Percentiles rank a stretch among this genome's conserved stretches.
These are phyloP conservation scores for Otocyon megalotis DNA, from an alignment of 2,113 vertebrate genomes.

Conservation along the genomic window DNA sequence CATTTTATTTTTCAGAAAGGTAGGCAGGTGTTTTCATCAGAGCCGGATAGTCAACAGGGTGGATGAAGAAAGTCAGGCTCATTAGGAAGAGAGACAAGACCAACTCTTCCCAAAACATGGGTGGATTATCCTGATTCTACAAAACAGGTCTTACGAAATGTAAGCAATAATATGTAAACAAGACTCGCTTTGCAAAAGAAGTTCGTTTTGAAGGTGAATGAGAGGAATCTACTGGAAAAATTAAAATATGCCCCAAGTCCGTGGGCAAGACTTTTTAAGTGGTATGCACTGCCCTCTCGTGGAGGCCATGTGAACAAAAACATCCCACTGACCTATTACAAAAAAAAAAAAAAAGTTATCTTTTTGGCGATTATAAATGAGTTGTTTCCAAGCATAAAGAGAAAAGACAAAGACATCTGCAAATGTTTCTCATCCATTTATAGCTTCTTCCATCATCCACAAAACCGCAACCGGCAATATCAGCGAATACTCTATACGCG, in stretches of 20 bases:
- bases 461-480: not conserved
- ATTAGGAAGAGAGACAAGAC: not conserved
- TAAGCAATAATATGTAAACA: not conserved
- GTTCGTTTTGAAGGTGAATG: not conserved
- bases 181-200: not conserved
- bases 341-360: not conserved
- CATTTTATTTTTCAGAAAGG: not conserved
- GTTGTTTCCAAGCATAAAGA: not conserved
- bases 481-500: not conserved
- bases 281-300: slow-evolving; percentile 78
- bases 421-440: not conserved
- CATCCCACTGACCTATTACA: accelerated
- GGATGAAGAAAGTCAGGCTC: not conserved
- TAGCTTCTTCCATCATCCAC: not conserved
- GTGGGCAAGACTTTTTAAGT: not conserved
- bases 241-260: not conserved
- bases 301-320: slow-evolving; percentile 28
- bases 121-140: not conserved
- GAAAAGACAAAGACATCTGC: not conserved
- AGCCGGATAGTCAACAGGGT: not conserved
- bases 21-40: not conserved
- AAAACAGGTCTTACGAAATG: not conserved
- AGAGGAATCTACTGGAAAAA: not conserved
- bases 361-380: not conserved
- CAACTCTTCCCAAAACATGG: not conserved